Conservation (phyloP, 2,888 invertebrate species). For the Sarcophaga rosellei region DNA sequence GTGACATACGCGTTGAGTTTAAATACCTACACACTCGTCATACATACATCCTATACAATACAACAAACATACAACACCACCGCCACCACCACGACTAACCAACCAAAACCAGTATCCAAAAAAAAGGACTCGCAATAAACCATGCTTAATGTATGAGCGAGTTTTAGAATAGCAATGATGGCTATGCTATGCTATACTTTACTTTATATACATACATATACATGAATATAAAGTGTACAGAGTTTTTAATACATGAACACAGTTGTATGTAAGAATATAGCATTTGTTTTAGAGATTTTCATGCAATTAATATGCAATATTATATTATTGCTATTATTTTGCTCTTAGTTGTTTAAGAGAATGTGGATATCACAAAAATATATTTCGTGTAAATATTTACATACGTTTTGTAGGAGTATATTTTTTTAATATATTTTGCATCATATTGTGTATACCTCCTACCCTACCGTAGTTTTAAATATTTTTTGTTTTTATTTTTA, state of each 20-base stretch:
- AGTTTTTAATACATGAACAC: neutral
- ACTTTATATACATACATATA: too few relatives aligned
- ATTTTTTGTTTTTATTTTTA: slow-evolving; percentile 4
- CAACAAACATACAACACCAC: too few relatives aligned
- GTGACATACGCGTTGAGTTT: slow-evolving; percentile 55
- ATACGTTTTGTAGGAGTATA: slow-evolving; percentile 1
- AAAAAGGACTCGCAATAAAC: neutral
- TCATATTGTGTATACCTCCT: neutral
- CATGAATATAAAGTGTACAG: neutral
- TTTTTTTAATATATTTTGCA: slow-evolving; percentile 23
- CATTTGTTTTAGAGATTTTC: neutral
- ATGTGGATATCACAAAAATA: slow-evolving; percentile 6
- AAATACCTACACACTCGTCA: neutral
- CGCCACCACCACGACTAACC: neutral
- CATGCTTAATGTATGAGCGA: slow-evolving; percentile 4
- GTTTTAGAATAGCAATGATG: neutral
- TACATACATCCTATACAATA: too few relatives aligned
- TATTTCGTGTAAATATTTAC: slow-evolving; percentile 22
- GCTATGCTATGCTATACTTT: neutral
- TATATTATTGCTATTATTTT: slow-evolving; percentile 11
- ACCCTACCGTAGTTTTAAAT: neutral
- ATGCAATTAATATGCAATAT: neutral
- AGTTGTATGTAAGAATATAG: neutral
- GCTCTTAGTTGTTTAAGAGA: neutral
- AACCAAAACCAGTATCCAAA: slow-evolving; percentile 6